Base-by-base conservation (phyloP, 2,113 vertebrate species). In the Cathartes aura region DNA sequence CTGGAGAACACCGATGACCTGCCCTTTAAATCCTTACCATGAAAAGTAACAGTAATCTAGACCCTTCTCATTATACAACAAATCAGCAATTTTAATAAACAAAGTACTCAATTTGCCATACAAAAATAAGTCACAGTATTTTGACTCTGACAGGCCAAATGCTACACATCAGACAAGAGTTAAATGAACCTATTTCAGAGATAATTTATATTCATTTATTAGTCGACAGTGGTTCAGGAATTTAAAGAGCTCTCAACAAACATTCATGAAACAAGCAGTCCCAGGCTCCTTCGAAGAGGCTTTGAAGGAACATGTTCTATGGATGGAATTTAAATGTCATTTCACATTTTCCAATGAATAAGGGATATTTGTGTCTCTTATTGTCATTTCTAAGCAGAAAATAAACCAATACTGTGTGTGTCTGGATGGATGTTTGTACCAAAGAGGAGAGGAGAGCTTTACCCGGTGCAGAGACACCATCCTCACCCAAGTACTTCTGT, bases 131-230 rank as follows among this genome's bases (percentile, higher is more conserved):
- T 84, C 85, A 45, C 78, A 76, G 93, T 36, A 1, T 88, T 94
- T 82, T 52, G 95, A 53, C 84, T 89, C 90, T 29, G 78, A 83
- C 74, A 90, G 85, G 93, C 93, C 95, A 93, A 95, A 81, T 56
- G 80, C 92, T 94, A 58, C 42, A 21, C 55, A 36, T 87, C 12
- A 93, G 85, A 86, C 78, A 93, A 36, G 84, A 97, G 82, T 86
- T 82, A 92, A 88, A 96, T 79, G 93, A 93, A 88, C 88, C 88
- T 66, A 75, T 56, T 90, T 45, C 82, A 11, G 79, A 73, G 59
- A 74, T 85, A 32, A 86, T 94, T 95, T 88, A 15, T 79, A 86
- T 73, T 83, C 47, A 71, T 92, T 91, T 50, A 43, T 86, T 88
- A 94, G 78, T 56, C 38, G 16, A 63, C 58, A 64, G 67, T 26